These are phyloP conservation scores for Bruchidius siliquastri DNA, from an alignment of 2,888 invertebrate species.

Conservation along the genomic window DNA sequence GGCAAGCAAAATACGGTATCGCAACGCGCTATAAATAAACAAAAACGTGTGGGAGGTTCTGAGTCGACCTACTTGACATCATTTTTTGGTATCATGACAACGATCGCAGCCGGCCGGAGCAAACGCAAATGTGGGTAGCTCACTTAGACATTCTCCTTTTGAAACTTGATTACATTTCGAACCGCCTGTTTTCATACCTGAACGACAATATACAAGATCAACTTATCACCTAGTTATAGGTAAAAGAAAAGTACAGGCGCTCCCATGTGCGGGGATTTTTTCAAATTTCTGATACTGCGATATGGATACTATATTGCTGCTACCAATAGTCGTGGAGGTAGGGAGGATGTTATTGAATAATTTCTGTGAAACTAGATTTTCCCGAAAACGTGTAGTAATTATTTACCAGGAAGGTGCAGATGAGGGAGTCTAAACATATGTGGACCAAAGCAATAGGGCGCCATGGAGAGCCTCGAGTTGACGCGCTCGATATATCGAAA, in stretches of 20 bases:
- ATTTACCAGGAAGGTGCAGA: too few species aligned
- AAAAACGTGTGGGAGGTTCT: too few species aligned
- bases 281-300: background rate
- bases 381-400: too few species aligned
- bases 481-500: too few species aligned
- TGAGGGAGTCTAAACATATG: too few species aligned
- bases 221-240: background rate
- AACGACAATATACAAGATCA: background rate
- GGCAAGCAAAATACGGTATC: too few species aligned
- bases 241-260: background rate
- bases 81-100: slow-evolving; percentile 56
- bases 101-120: slow-evolving; percentile 55
- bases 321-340: background rate
- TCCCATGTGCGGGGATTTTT: background rate
- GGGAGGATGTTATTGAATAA: too few species aligned
- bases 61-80: slow-evolving; percentile 28
- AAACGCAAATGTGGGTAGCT: too few species aligned
- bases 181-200: background rate
- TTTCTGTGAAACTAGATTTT: too few species aligned
- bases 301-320: background rate
- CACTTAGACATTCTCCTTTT: background rate
- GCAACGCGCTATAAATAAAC: too few species aligned
- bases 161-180: background rate
- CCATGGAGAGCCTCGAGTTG: too few species aligned
- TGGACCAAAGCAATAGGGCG: too few species aligned